These are phyloP conservation scores for Ptychobarbus kaznakovi DNA, from an alignment of 2,797 vertebrate species.

Conservation along the genomic window DNA sequence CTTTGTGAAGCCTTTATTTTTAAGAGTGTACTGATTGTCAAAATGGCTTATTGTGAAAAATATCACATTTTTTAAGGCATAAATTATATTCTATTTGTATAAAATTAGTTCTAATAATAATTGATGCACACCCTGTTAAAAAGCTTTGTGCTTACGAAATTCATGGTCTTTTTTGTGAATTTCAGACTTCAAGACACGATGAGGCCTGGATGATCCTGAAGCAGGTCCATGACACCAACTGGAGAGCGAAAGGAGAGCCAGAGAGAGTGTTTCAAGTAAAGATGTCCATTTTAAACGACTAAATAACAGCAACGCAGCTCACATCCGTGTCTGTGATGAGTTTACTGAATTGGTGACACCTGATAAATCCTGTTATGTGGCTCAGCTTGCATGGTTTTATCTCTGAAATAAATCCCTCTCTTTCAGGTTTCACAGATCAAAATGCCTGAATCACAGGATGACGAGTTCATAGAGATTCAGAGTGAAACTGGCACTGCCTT, in stretches of 20 bases:
- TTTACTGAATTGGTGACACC: background rate
- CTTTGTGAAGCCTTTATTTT: too few species aligned
- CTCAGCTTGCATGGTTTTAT: background rate
- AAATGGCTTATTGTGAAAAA: background rate
- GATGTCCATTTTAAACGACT: constrained; percentile 61
- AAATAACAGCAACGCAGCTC: background rate
- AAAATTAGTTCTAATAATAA: background rate
- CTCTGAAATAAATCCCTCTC: background rate
- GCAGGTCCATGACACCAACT: constrained; percentile 95
- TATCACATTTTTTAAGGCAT: background rate
- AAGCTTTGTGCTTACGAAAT: background rate
- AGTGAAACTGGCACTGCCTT: constrained; percentile 95
- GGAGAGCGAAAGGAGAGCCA: constrained; percentile 94
- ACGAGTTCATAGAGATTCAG: constrained; percentile 99
- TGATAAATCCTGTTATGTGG: background rate
- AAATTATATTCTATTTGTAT: background rate
- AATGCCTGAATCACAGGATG: constrained; percentile 89
- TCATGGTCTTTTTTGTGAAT: constrained; percentile 58
- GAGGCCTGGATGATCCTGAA: constrained; percentile 99
- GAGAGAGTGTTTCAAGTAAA: constrained; percentile 95
- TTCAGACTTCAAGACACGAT: constrained; percentile 91
- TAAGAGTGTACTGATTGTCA: too few species aligned
- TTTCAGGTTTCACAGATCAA: constrained; percentile 92
- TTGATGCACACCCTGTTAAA: background rate
- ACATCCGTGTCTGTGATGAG: background rate